phyloP scores from a whole-genome alignment of 2,113 vertebrate genomes.

The Ascaphus truei region DNA sequence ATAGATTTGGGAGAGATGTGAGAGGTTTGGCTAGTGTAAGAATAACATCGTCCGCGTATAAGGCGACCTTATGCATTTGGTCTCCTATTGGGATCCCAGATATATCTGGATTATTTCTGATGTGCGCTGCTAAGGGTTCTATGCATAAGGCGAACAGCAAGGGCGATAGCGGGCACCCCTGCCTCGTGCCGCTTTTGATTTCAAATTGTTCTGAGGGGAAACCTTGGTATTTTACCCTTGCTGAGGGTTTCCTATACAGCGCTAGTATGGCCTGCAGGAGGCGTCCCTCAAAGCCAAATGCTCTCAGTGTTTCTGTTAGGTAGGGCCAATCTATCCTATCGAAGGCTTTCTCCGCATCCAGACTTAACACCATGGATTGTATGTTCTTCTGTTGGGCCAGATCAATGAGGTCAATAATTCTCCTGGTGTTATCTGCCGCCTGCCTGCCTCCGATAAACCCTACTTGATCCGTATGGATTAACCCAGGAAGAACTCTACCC shows the following conservation, averaged over 20 bases:
- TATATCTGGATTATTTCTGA: neutral
- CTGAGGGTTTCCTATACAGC: neutral
- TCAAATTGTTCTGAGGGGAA: too few species aligned
- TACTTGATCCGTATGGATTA: too few species aligned
- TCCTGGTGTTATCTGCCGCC: too few species aligned
- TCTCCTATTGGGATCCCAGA: neutral
- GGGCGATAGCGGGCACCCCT: neutral
- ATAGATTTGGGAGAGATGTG: neutral
- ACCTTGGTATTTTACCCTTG: too few species aligned
- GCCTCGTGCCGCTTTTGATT: neutral
- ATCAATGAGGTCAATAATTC: too few species aligned
- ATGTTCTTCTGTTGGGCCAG: too few species aligned
- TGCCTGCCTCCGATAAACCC: too few species aligned
- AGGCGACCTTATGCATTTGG: neutral
- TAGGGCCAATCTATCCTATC: neutral
- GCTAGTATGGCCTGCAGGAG: neutral
- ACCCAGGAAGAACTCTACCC: too few species aligned
- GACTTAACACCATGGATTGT: too few species aligned
- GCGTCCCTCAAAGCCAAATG: too few species aligned
- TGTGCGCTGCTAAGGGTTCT: neutral
- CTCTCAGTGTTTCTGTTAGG: neutral
- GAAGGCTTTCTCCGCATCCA: neutral
- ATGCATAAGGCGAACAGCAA: neutral
- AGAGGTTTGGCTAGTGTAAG: neutral
- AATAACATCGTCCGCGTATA: neutral